Evolutionary conservation across 2,113 vertebrate genomes (phyloP).

Genomic region (Aptenodytes patagonicus): DNA sequence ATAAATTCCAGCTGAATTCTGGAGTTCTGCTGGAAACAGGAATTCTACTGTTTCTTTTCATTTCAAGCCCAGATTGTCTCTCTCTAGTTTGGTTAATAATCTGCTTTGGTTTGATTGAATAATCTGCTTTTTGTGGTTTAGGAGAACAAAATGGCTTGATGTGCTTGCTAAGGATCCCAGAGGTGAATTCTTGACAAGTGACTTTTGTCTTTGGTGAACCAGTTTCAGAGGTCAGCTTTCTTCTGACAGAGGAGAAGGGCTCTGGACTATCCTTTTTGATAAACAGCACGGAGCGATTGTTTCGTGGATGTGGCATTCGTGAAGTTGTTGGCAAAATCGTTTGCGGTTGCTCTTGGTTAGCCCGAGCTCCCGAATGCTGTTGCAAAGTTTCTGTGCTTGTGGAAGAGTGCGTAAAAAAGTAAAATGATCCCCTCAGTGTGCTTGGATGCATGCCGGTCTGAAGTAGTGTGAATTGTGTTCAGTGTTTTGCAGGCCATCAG

Average conservation of each 20-base stretch:
- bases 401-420: not conserved
- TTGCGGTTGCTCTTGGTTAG: not conserved
- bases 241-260: not conserved
- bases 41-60: not conserved
- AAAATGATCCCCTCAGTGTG: accelerated
- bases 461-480: not conserved
- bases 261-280: not conserved
- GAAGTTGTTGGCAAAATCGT: not conserved
- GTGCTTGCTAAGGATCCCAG: not conserved
- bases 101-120: not conserved
- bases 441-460: accelerated
- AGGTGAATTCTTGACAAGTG: not conserved
- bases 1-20: not conserved
- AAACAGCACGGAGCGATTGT: accelerated
- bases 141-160: not conserved
- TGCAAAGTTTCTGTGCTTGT: not conserved
- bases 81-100: not conserved
- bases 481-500: constrained; percentile 90
- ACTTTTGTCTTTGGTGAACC: not conserved
- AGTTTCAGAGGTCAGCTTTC: not conserved
- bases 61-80: not conserved
- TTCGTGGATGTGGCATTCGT: not conserved
- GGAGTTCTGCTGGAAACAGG: not conserved
- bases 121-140: not conserved
- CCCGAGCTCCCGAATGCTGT: accelerated